These are phyloP conservation scores for Aethes cnicana DNA, from an alignment of 2,888 invertebrate species.

Conservation along the genomic window DNA sequence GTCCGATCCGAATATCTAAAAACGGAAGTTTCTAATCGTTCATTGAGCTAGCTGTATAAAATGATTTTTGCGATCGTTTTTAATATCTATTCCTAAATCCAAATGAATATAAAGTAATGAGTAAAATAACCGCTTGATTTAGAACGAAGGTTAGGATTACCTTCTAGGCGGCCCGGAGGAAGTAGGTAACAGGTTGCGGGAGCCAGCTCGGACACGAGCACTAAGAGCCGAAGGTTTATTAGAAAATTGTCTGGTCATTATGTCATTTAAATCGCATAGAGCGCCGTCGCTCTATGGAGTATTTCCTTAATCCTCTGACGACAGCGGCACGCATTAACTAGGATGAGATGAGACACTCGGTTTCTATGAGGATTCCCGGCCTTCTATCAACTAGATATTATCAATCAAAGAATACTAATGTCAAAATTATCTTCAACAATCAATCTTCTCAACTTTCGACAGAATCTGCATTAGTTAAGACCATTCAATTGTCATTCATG, in stretches of 20 bases:
- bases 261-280: constrained; percentile 83
- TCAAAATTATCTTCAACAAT: too few relatives aligned
- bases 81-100: too few relatives aligned
- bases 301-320: constrained; percentile 82
- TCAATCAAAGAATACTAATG: too few relatives aligned
- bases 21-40: too few relatives aligned
- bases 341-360: constrained; percentile 62
- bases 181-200: constrained; percentile 75
- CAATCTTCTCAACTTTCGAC: too few relatives aligned
- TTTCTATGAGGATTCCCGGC: constrained; percentile 57
- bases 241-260: constrained; percentile 82
- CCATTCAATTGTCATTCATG: too few relatives aligned
- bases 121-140: neutral
- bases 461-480: too few relatives aligned
- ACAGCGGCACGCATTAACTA: constrained; percentile 75
- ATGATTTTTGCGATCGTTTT: too few relatives aligned
- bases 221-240: constrained; percentile 81
- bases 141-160: constrained; percentile 33
- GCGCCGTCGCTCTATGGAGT: constrained; percentile 80
- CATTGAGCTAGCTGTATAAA: too few relatives aligned
- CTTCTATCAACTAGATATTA: too few relatives aligned
- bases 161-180: constrained; percentile 71
- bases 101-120: too few relatives aligned
- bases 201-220: constrained; percentile 66
- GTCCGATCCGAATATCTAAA: too few relatives aligned